Base-by-base conservation (phyloP, 2,113 vertebrate species). In the Elephantulus edwardii region DNA sequence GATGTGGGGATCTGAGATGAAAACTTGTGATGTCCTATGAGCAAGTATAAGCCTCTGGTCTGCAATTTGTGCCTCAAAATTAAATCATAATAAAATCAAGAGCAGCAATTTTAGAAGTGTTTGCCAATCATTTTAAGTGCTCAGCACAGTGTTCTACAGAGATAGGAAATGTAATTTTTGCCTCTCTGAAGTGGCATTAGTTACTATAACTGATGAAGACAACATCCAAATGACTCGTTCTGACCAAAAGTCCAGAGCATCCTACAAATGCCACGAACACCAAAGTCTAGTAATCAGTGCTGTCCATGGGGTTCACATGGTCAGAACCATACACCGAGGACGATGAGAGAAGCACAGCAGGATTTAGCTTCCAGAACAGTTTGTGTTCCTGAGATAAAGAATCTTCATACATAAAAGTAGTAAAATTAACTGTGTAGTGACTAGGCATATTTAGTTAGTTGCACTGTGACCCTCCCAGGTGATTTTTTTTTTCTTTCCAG, bases 341-440 rank as follows among this genome's bases (percentile, higher is more conserved):
- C 60, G 92, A 72, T n/a, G 17, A 88, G 38, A 52, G 30, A 68
- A 35, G 7, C 44, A 81, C 20, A 89, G 50, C 70, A 79, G 28
- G 35, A 93, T 70, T 40, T 35, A 89, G 30, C 42, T 20, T 84
- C 14, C 13, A 38, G 64, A 62, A 64, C 50, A 1, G 13, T 44
- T 30, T 78, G 16, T 60, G 30, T 54, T 76, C 35, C 26, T 88
- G 33, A 75, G 54, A 84, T 46, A 94, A 85, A 72, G 50, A 89
- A 50, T 80, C 35, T 85, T 94, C 54, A 92, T 83, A 91, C 85
- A 85, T 79, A 89, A 82, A 89, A 80, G 3, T 56, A 81, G 17
- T 79, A 88, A 91, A 91, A 66, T 91, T 87, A 93, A 94, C 71
- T 79, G 40, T 85, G 44, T 89, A 90, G 77, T 71, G 68, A 91